phyloP scores from a whole-genome alignment of 2,888 invertebrate species.

The Zhuqinia jingwanae region DNA sequence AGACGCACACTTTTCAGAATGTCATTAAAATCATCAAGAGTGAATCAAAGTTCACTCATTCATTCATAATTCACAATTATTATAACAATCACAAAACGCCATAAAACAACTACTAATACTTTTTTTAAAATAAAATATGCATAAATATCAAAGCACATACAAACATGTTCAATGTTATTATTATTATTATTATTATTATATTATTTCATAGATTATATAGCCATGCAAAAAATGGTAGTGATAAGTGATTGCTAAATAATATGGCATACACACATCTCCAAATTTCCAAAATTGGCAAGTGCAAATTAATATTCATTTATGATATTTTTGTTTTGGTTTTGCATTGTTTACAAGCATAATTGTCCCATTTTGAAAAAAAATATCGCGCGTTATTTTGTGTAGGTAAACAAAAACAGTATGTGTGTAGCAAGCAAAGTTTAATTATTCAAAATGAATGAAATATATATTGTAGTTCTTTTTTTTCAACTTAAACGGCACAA shows the following conservation, averaged over 20 bases:
- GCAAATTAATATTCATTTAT: constrained; percentile 30
- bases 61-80: constrained; percentile 37
- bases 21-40: constrained; percentile 37
- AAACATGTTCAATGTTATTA: constrained; percentile 11
- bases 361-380: constrained; percentile 50
- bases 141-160: neutral
- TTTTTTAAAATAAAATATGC: neutral
- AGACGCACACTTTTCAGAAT: constrained; percentile 18
- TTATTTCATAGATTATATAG: constrained; percentile 4
- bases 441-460: neutral
- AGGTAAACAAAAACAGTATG: neutral
- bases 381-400: no score
- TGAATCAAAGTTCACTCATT: constrained; percentile 41
- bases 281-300: constrained; percentile 46
- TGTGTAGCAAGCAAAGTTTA: neutral
- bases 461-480: neutral
- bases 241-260: constrained; percentile 42
- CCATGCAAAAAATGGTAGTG: constrained; percentile 19
- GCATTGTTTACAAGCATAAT: constrained; percentile 8
- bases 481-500: neutral
- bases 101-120: constrained; percentile 12
- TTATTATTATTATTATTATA: no score
- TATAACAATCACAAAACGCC: constrained; percentile 25
- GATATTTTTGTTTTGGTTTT: neutral
- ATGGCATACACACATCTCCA: constrained; percentile 2